phyloP scores from a whole-genome alignment of 2,888 invertebrate genomes.

The Urechis unicinctus region DNA sequence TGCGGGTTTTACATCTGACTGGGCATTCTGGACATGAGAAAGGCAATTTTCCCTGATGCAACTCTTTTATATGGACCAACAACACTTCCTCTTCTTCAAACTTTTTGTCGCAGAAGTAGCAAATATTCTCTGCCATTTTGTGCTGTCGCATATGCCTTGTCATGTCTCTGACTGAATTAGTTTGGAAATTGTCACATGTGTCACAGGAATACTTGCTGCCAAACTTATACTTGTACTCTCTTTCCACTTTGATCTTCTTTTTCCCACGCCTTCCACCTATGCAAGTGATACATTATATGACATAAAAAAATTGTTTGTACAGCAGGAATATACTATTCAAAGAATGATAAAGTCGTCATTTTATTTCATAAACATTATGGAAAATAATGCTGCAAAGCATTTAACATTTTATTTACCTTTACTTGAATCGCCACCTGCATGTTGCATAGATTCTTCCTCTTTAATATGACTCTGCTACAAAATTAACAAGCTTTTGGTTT shows the following conservation, averaged over 20 bases:
- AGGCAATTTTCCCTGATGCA: conserved; percentile 54
- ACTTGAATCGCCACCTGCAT: no score
- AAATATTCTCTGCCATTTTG: conserved; percentile 34
- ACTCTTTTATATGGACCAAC: conserved; percentile 48
- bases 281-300: no score
- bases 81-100: conserved; percentile 35
- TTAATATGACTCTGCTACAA: no score
- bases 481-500: no score
- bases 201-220: conserved; percentile 25
- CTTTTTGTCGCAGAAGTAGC: conserved; percentile 47
- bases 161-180: conserved; percentile 26
- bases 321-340: no score
- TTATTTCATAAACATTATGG: no score
- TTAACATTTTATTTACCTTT: no score
- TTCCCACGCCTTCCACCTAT: no score
- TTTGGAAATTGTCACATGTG: conserved; percentile 26
- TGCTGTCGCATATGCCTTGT: conserved; percentile 29
- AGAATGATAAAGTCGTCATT: no score
- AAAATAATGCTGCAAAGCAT: no score
- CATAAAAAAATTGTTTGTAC: no score
- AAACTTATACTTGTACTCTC: not conserved
- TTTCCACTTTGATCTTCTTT: not conserved
- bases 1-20: conserved; percentile 54
- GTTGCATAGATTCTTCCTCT: no score
- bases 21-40: conserved; percentile 57